Evolutionary conservation across 2,113 vertebrate genomes (phyloP), one percentile per base, ranked within the genome.

Genomic region (Struthidea cinerea): DNA sequence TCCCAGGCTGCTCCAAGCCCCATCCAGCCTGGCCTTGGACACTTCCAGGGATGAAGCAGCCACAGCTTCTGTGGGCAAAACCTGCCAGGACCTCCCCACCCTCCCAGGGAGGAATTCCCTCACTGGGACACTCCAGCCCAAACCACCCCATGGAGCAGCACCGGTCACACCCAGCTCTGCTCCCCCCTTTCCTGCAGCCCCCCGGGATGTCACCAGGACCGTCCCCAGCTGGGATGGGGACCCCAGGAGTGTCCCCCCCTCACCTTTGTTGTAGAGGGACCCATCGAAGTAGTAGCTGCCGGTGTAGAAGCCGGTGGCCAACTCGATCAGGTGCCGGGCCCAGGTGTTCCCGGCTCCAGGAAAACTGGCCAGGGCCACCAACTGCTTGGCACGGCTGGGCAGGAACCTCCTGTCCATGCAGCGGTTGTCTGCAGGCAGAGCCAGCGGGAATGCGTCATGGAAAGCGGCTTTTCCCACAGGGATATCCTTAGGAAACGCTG

Each of bases 271-370:
- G 96, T 99, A 99, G 49, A 99, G 98, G 13, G 99, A 99, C 10
- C 99, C 99, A 3, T 99, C 99, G 3, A 99, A 99, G 97, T 99
- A 99, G 95, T 99, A 99, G 97, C 99, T 99, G 96, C 99, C 99
- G 0, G 99, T 99, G 97, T 99, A 99, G 97, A 98, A 99, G 79
- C 99, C 99, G 0, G 99, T 99, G 91, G 99, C 99, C 50, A 99
- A 86, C 96, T 99, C 99, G 5, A 99, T 99, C 65, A 99, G 98
- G 97, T 99, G 99, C 6, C 99, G 98, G 5, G 99, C 98, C 99
- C 99, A 99, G 0, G 99, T 99, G 97, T 99, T 99, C n/a, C 99
- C 99, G 0, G 99, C 99, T 0, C 99, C 99, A 0, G 99, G 99
- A 82, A 99, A 99, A 95, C 99, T 99, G 92, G 99, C 99, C 55